Base-by-base conservation (phyloP, 1,140 invertebrate genomes). In the Danaus plexippus region DNA sequence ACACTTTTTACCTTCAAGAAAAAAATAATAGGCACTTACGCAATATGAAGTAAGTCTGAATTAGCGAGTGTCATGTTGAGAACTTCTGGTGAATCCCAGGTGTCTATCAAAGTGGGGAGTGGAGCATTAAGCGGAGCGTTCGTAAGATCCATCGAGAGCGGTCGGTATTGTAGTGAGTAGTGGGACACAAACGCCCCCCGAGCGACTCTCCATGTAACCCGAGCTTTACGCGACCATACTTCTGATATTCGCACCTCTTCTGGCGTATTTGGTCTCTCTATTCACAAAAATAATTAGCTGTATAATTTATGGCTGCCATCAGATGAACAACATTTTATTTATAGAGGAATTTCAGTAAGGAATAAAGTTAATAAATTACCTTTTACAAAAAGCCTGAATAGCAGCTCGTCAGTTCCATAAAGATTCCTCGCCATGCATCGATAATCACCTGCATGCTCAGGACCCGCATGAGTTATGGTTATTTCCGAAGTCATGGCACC, bases 231-330 rank as follows among this genome's bases (percentile, higher is more conserved):
- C 11, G 84, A 80, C 84, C 81, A 85, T 4, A 87, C 76, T 51
- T 87, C 84, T 8, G 84, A 85, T 59, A 85, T 68, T 1, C 84
- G 73, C 0, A 87, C 76, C 64, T 87, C 84, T 63, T 87, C 81
- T 8, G 84, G 84, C 9, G 74, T 69, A 22, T 70, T 79, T 13
- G 84, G 84, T 4, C 80, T 75, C 61, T 87, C 84, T 87, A 55
- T 44, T 8, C 15, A 60, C 52, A 61, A 59, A 58, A 11, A 52
- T 1, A 47, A 43, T 10, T 51, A 41, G 18, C 46, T 15, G 15
- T 15, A 58, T 11, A 40, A 54, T 52, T 54, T 15, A 41, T 43
- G 48, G 32, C 11, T 43, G 41, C 32, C 9, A 47, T 49, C 13
- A 43, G 42, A 12, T 49, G 22, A 2, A 32, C 22, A 32, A 32